phyloP scores from a whole-genome alignment of 2,113 vertebrate species.

The Arvicanthis niloticus region DNA sequence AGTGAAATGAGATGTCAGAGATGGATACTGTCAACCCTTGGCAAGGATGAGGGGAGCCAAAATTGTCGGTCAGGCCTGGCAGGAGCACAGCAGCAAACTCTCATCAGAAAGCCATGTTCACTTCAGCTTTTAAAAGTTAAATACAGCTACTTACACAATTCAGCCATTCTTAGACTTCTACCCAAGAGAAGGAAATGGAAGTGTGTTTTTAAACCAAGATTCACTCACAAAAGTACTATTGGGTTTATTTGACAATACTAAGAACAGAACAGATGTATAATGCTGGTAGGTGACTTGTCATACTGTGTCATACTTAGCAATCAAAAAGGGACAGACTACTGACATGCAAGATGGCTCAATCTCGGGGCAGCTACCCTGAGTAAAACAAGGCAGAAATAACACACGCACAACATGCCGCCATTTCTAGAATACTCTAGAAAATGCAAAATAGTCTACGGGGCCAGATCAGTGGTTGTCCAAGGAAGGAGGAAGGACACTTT shows the following conservation, averaged over 20 bases:
- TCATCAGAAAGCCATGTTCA: not conserved
- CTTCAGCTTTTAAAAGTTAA: not conserved
- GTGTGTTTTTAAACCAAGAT: not conserved
- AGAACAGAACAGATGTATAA: not conserved
- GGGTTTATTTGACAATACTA: not conserved
- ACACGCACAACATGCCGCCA: not conserved
- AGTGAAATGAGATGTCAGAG: not conserved
- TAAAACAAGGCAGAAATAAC: not conserved
- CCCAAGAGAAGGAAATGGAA: not conserved
- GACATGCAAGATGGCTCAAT: not conserved
- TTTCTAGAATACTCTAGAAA: conserved; percentile 4
- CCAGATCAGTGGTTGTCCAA: not conserved
- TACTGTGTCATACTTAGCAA: not conserved
- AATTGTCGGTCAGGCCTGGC: rapidly evolving
- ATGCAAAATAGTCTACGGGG: not conserved
- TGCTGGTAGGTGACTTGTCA: not conserved
- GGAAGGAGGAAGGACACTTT: not conserved
- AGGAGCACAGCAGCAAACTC: not conserved
- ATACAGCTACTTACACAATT: not conserved
- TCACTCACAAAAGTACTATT: not conserved
- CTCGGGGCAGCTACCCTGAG: not conserved
- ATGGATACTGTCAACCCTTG: not conserved
- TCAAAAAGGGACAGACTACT: not conserved
- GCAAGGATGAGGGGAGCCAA: not conserved
- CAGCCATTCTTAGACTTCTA: not conserved